Evolutionary conservation across 2,113 vertebrate genomes (phyloP), one percentile per base, ranked within the genome.

Genomic region (Caretta caretta): DNA sequence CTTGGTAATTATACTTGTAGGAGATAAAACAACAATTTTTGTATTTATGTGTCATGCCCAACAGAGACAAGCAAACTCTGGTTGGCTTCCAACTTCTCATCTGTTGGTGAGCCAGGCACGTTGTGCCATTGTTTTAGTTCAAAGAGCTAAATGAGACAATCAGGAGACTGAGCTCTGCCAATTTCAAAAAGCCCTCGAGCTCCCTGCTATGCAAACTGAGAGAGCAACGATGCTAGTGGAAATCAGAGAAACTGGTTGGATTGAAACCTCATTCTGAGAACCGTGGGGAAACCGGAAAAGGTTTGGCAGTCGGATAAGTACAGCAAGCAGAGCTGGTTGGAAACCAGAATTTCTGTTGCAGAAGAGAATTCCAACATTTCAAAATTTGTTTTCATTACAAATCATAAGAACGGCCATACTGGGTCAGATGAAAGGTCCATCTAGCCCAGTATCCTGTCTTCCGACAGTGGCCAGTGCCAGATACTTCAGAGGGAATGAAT

Each of bases 1-100:
- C 5, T 25, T 9, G n/a, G 56, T 86, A 86, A 91, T 96, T 96
- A 80, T 10, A 80, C 51, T 94, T 86, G 65, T 42, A 93, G 31
- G 83, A 88, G 87, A 84, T 79, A 89, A 92, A 97, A 3, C 78
- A 95, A 31, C 50, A 76, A 14, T 8, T 79, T 84, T 80, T 59
- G 1, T 91, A 75, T 95, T 89, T 87, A 9, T 69, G 0, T 90
- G 78, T 84, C 6, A 0, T 76, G 56, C 59, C 51, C 51, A 35
- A 49, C 69, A 93, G 42, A 72, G n/a, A 72, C n/a, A 72, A 84
- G 27, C 48, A 91, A 80, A 96, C 13, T 75, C 56, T 82, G 1
- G 0, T 3, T 38, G 4, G 14, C 69, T 92, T 83, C 83, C 78
- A 89, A 19, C 81, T 84, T 72, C 85, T 86, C 76, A 59, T 82